Evolutionary conservation across 2,797 vertebrate species (phyloP).

Genomic region (Sebastes oblongus): DNA sequence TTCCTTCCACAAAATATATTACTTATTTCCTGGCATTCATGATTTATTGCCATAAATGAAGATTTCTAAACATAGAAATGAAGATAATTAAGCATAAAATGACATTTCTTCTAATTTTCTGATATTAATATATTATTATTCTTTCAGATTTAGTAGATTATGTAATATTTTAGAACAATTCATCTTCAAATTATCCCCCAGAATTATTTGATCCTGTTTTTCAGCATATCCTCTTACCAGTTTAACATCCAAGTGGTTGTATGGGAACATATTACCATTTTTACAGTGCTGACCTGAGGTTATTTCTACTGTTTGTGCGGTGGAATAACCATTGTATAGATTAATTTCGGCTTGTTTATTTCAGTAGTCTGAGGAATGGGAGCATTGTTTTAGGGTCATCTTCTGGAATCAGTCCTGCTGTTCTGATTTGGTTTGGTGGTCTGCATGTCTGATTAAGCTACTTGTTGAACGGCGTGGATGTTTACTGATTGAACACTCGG

Average conservation of each 20-base stretch:
- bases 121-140: background rate
- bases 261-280: background rate
- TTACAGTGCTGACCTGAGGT: constrained; percentile 7
- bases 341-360: background rate
- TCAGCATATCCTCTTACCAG: background rate
- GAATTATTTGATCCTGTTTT: background rate
- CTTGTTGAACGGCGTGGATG: constrained; percentile 10
- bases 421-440: background rate
- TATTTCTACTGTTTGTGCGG: background rate
- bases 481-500: constrained; percentile 8
- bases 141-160: background rate
- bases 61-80: background rate
- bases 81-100: background rate
- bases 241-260: background rate
- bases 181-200: background rate
- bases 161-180: background rate
- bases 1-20: background rate
- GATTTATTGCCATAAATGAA: background rate
- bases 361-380: background rate
- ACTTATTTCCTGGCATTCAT: background rate
- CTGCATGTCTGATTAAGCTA: constrained; percentile 8
- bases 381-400: constrained; percentile 8
- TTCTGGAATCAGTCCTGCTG: background rate
- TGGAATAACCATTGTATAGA: constrained; percentile 1
- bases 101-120: background rate